Percentiles rank a stretch among this genome's conserved stretches.
phyloP scores from a whole-genome alignment of 2,113 vertebrate species.

The Hystrix brachyura region DNA sequence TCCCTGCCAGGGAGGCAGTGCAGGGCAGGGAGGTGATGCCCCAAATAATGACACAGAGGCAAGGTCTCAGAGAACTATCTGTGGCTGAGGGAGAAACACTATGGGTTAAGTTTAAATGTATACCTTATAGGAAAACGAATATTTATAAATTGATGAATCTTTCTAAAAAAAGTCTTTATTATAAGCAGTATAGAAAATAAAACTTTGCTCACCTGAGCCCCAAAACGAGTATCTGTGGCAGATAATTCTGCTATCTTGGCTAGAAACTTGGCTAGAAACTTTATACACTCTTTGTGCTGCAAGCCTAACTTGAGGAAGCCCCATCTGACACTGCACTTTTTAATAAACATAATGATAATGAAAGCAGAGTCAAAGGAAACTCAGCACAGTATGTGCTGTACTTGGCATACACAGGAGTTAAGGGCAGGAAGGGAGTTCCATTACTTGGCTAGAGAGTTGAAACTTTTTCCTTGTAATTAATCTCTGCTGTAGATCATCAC shows the following conservation, averaged over 20 bases:
- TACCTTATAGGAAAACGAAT: neutral
- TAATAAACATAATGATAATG: slow-evolving; percentile 61
- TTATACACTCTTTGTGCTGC: neutral
- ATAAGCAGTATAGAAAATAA: slow-evolving; percentile 23
- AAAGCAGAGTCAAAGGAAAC: slow-evolving; percentile 57
- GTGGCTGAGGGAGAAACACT: neutral
- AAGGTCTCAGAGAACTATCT: neutral
- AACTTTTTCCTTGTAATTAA: slow-evolving; percentile 47
- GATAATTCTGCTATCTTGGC: slow-evolving; percentile 44
- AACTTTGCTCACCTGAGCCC: neutral
- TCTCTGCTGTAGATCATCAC: slow-evolving; percentile 50
- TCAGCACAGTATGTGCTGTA: neutral
- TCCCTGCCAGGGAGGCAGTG: neutral
- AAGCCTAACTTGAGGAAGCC: neutral
- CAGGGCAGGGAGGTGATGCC: too few relatives aligned
- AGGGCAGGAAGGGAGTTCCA: slow-evolving; percentile 19
- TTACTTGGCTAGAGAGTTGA: slow-evolving; percentile 41
- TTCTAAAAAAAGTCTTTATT: neutral
- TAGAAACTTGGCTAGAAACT: too few relatives aligned
- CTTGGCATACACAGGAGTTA: slow-evolving; percentile 31
- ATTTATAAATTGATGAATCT: neutral
- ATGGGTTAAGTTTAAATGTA: neutral
- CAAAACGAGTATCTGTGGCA: neutral
- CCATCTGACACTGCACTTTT: slow-evolving; percentile 5
- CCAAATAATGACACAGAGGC: neutral